Evolutionary conservation across 2,797 vertebrate species (phyloP).

Genomic region (Neosilurus hyrtlii): DNA sequence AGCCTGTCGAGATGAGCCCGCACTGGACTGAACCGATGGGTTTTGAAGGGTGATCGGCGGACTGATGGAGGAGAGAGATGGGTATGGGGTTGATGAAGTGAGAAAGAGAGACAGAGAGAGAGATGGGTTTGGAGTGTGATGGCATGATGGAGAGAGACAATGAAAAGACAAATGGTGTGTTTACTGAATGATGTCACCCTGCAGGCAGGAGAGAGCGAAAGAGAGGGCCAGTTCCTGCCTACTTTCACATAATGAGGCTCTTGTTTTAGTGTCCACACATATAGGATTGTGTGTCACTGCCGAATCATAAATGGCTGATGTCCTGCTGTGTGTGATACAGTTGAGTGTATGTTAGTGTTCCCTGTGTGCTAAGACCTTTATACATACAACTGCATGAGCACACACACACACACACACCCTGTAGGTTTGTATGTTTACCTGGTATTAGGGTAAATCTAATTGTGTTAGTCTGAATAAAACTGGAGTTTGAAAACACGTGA

Average conservation of each 20-base stretch:
- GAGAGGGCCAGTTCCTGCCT: slow-evolving; percentile 60
- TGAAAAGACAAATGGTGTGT: slow-evolving; percentile 60
- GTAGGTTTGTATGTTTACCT: too few species aligned
- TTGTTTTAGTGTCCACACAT: slow-evolving; percentile 19
- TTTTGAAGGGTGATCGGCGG: slow-evolving; percentile 56
- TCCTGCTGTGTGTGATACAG: not conserved
- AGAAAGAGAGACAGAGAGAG: slow-evolving; percentile 48
- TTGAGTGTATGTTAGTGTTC: slow-evolving; percentile 1
- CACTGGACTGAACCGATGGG: slow-evolving; percentile 59
- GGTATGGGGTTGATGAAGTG: not conserved
- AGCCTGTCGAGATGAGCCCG: slow-evolving; percentile 52
- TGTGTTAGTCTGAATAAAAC: too few species aligned
- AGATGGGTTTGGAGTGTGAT: slow-evolving; percentile 11
- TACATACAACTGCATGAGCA: not conserved
- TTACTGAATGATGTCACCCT: slow-evolving; percentile 77
- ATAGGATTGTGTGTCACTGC: not conserved
- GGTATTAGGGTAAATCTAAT: too few species aligned
- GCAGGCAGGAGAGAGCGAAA: slow-evolving; percentile 56
- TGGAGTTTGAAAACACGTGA: too few species aligned
- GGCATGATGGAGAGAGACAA: slow-evolving; percentile 49
- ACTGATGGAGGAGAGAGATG: not conserved
- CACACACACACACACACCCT: not conserved
- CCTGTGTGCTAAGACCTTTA: not conserved
- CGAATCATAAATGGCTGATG: slow-evolving; percentile 3
- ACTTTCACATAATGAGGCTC: slow-evolving; percentile 49